Conservation (phyloP, 2,888 invertebrate species). For the Drosophila neutralis region DNA sequence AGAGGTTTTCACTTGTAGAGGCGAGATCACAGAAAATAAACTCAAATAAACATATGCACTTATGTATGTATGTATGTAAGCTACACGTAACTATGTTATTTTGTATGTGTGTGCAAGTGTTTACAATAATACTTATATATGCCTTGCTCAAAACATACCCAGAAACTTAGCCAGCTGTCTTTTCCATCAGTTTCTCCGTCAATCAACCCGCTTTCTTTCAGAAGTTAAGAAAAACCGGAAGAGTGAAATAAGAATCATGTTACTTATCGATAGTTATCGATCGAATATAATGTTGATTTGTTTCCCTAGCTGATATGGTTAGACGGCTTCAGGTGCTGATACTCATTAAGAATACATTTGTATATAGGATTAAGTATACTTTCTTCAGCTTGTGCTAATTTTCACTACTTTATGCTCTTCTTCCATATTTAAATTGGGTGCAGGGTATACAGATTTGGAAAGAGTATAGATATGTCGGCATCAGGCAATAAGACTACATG, state of each 20-base stretch:
- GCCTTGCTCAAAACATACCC: slow-evolving; percentile 15
- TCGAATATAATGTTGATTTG: neutral
- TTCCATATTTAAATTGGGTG: too few species aligned
- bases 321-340: neutral
- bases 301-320: neutral
- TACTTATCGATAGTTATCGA: neutral
- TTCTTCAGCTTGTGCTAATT: neutral
- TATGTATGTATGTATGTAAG: neutral
- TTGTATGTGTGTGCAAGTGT: neutral
- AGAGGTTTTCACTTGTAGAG: slow-evolving; percentile 45
- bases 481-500: slow-evolving; percentile 7
- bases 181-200: neutral
- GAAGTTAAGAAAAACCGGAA: neutral
- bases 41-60: slow-evolving; percentile 10
- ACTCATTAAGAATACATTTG: neutral
- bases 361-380: neutral
- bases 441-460: neutral
- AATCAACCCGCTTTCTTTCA: neutral
- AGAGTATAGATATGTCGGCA: slow-evolving; percentile 7
- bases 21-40: slow-evolving; percentile 46
- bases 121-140: neutral
- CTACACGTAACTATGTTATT: neutral
- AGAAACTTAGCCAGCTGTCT: slow-evolving; percentile 12
- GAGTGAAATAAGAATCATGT: neutral
- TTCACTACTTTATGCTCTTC: neutral